Conservation (phyloP, 2,888 invertebrate genomes). For the Philereme vetulata region DNA sequence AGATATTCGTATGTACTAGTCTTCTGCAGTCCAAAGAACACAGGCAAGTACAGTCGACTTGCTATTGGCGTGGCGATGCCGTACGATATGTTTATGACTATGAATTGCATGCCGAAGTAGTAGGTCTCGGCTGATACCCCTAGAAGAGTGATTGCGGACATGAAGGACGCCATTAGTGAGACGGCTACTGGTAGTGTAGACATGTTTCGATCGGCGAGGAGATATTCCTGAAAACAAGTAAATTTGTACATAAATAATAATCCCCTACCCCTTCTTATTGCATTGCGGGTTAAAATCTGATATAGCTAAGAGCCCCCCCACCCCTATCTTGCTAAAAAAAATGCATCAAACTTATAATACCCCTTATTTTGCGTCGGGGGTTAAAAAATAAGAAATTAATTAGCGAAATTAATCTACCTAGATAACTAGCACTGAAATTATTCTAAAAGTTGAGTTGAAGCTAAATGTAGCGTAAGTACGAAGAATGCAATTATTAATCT, state of each 20-base stretch:
- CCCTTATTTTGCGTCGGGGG: too few relatives aligned
- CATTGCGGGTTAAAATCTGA: too few relatives aligned
- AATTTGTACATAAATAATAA: conserved; percentile 1
- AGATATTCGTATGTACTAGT: conserved; percentile 97
- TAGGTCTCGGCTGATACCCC: conserved; percentile 95
- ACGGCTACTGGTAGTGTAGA: conserved; percentile 92
- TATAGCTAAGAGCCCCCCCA: too few relatives aligned
- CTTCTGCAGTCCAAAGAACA: conserved; percentile 92
- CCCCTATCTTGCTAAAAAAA: too few relatives aligned
- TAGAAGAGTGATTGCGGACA: conserved; percentile 95
- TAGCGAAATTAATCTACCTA: too few relatives aligned
- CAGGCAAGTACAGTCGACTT: conserved; percentile 91
- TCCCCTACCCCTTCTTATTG: too few relatives aligned
- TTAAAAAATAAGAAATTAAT: too few relatives aligned
- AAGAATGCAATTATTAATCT: too few relatives aligned
- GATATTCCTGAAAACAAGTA: conserved; percentile 87
- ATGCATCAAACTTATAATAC: too few relatives aligned
- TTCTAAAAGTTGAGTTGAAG: too few relatives aligned
- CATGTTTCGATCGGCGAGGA: conserved; percentile 92
- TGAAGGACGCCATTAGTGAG: conserved; percentile 96
- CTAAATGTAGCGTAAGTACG: too few relatives aligned
- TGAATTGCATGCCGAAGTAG: conserved; percentile 91
- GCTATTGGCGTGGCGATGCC: conserved; percentile 90
- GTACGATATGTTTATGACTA: conserved; percentile 90
- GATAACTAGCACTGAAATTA: too few relatives aligned